phyloP scores from a whole-genome alignment of 2,888 invertebrate species.

The Agriotes lineatus region DNA sequence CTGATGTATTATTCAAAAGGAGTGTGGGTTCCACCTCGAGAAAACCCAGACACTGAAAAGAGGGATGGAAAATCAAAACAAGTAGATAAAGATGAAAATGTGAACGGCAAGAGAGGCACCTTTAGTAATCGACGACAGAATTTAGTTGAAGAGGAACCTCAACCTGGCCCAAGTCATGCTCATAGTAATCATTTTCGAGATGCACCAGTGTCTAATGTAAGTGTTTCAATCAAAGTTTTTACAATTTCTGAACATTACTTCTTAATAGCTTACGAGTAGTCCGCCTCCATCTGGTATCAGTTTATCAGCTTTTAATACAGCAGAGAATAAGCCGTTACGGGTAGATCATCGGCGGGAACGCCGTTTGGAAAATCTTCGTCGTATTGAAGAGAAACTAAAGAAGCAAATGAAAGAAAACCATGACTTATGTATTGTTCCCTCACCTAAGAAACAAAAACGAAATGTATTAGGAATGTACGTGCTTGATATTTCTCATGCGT shows the following conservation, averaged over 20 bases:
- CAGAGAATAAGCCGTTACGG: conserved; percentile 31
- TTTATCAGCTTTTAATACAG: conserved; percentile 70
- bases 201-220: conserved; percentile 11
- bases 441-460: conserved; percentile 70
- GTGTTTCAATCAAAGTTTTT: neutral
- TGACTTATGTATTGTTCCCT: conserved; percentile 45
- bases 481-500: conserved; percentile 82
- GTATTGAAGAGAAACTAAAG: conserved; percentile 69
- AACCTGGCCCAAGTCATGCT: conserved; percentile 40
- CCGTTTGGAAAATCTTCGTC: conserved; percentile 74
- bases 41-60: conserved; percentile 62
- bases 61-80: conserved; percentile 62
- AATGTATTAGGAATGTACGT: conserved; percentile 87
- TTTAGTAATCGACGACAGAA: conserved; percentile 56
- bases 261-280: conserved; percentile 14
- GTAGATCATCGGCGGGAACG: conserved; percentile 69
- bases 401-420: conserved; percentile 39
- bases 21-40: conserved; percentile 68
- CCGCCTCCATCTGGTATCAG: conserved; percentile 61
- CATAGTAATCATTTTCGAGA: conserved; percentile 22
- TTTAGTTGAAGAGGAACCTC: conserved; percentile 49
- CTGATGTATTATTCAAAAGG: conserved; percentile 71
- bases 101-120: conserved; percentile 78
- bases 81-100: conserved; percentile 78
- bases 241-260: neutral